Evolutionary conservation across 2,888 invertebrate species (phyloP).

Genomic region (Chirona hameri): DNA sequence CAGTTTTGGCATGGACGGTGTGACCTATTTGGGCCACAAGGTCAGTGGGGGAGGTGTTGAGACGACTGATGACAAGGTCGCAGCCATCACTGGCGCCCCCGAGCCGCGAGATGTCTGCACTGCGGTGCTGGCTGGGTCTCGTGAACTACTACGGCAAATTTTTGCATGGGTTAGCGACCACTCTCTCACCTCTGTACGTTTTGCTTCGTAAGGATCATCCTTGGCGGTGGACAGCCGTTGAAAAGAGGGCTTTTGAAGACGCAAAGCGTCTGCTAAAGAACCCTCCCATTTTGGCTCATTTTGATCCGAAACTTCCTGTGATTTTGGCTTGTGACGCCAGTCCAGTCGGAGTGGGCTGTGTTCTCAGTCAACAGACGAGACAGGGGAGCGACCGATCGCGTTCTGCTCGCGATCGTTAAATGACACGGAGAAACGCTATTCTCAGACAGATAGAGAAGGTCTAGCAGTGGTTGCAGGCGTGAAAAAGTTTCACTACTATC

Average conservation of each 20-base stretch:
- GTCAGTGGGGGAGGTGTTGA: not conserved
- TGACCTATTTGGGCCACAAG: not conserved
- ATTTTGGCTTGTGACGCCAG: not conserved
- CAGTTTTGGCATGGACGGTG: not conserved
- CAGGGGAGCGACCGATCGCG: not conserved
- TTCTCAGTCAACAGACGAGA: not conserved
- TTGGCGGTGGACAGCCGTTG: not conserved
- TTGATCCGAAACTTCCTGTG: not conserved
- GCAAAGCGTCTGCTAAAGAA: not conserved
- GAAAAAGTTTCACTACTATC: too few relatives aligned
- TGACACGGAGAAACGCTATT: not conserved
- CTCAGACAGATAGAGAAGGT: not conserved
- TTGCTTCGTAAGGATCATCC: not conserved
- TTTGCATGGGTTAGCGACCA: not conserved
- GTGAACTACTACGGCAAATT: not conserved
- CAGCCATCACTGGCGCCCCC: not conserved
- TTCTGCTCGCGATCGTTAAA: not conserved
- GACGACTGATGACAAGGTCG: not conserved
- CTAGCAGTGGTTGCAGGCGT: not conserved
- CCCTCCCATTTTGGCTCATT: not conserved
- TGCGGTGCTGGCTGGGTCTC: not conserved
- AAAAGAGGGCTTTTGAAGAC: not conserved
- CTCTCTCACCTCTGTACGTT: not conserved
- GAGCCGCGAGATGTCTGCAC: not conserved
- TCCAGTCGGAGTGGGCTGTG: not conserved